These are phyloP conservation scores for Channa striata DNA, from an alignment of 2,797 vertebrate genomes.

Conservation along the genomic window DNA sequence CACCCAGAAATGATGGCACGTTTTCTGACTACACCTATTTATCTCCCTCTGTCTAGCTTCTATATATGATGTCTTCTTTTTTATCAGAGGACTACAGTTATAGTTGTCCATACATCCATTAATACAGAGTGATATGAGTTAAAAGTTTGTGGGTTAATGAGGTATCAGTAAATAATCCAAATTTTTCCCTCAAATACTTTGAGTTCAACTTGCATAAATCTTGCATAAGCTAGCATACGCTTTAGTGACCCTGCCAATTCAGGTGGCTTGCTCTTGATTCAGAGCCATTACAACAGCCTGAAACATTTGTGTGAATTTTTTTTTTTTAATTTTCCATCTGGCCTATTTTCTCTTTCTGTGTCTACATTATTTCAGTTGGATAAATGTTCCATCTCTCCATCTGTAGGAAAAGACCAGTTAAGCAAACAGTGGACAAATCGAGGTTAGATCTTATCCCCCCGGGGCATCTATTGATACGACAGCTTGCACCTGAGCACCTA, in stretches of 20 bases:
- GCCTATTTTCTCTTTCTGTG: constrained; percentile 75
- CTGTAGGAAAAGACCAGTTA: constrained; percentile 51
- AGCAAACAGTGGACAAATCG: constrained; percentile 72
- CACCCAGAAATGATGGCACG: not conserved
- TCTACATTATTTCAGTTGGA: constrained; percentile 78
- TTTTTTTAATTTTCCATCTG: constrained; percentile 54
- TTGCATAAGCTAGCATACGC: constrained; percentile 36
- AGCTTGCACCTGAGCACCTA: constrained; percentile 82
- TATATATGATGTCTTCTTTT: no score
- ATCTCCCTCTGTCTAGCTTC: no score
- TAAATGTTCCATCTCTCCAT: constrained; percentile 76
- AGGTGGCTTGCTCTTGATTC: constrained; percentile 24
- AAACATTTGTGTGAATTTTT: constrained; percentile 10
- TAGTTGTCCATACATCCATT: not conserved
- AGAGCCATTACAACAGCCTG: constrained; percentile 9
- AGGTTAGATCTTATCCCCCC: constrained; percentile 89
- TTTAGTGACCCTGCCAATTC: not conserved
- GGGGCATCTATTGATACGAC: constrained; percentile 79
- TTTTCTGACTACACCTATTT: not conserved
- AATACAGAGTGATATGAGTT: not conserved
- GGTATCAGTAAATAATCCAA: not conserved
- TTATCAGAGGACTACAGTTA: not conserved
- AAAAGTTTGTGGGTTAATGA: not conserved
- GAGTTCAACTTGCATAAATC: constrained; percentile 36
- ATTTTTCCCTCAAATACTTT: constrained; percentile 24